These are phyloP conservation scores for Phymanthus crucifer DNA, from an alignment of 92 coral and sea anemone species.

Conservation along the genomic window DNA sequence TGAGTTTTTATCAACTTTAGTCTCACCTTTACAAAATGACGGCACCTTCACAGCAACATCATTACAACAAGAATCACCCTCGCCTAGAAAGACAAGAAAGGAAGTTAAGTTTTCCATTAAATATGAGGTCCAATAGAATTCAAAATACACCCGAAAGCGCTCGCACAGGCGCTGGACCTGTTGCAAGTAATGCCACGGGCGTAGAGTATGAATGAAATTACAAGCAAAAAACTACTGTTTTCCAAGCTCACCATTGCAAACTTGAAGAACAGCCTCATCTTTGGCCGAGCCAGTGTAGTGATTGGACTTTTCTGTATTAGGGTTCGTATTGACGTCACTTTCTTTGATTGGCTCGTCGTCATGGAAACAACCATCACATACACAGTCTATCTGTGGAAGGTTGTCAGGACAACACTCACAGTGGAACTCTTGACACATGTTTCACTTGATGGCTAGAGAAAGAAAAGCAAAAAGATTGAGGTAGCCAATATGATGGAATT, in stretches of 20 bases:
- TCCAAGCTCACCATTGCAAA: not conserved
- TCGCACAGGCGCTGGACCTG: too few species aligned
- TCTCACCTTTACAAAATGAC: slow-evolving; percentile 6
- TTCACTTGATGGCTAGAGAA: not conserved
- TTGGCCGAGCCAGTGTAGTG: not conserved
- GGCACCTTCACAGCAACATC: not conserved
- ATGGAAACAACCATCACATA: slow-evolving; percentile 63
- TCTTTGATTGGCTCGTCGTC: slow-evolving; percentile 27
- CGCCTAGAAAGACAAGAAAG: not conserved
- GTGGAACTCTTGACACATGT: slow-evolving; percentile 69
- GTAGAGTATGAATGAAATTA: too few species aligned
- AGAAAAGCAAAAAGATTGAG: not conserved
- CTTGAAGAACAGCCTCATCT: not conserved
- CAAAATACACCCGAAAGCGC: too few species aligned
- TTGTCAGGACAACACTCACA: slow-evolving; percentile 77
- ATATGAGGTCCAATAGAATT: too few species aligned
- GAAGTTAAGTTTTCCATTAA: too few species aligned
- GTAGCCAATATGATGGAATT: too few species aligned
- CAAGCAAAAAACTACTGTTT: too few species aligned
- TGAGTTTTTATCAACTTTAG: not conserved
- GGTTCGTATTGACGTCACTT: not conserved
- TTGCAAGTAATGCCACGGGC: too few species aligned
- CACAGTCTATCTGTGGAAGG: slow-evolving; percentile 58
- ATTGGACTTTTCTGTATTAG: not conserved
- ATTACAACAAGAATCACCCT: not conserved